Evolutionary conservation across 2,888 invertebrate species (phyloP).

Genomic region (Drosophila falleni): DNA sequence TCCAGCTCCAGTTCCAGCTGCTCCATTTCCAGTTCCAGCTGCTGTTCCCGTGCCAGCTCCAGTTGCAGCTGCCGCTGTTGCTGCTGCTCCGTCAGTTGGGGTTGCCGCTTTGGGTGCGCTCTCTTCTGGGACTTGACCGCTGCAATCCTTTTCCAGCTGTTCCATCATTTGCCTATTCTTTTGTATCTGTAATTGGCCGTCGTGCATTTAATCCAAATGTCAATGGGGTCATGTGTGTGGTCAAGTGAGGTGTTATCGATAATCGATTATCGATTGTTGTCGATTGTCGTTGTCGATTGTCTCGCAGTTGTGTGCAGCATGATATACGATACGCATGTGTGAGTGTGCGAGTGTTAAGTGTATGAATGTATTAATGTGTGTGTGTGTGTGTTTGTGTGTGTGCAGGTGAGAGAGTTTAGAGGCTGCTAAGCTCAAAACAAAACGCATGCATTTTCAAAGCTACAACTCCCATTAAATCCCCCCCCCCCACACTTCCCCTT

Average conservation of each 20-base stretch:
- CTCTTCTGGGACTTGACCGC: conserved; percentile 49
- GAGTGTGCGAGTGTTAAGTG: not conserved
- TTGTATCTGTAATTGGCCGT: conserved; percentile 90
- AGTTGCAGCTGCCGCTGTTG: not conserved
- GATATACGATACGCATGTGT: conserved; percentile 8
- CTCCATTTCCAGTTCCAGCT: not conserved
- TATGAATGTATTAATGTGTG: not conserved
- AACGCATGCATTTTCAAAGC: conserved; percentile 29
- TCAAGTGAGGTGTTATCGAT: conserved; percentile 12
- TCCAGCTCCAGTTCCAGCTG: not conserved
- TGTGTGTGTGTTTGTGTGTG: not conserved
- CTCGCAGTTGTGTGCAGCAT: conserved; percentile 13
- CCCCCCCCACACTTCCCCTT: not conserved
- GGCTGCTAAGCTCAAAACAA: not conserved
- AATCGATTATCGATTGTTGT: not conserved
- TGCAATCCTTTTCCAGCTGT: conserved; percentile 70
- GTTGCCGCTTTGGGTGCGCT: conserved; percentile 86
- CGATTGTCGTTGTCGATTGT: conserved; percentile 1
- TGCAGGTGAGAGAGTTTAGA: conserved; percentile 1
- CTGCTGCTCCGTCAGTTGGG: conserved; percentile 84
- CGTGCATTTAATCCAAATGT: conserved; percentile 73
- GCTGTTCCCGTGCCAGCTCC: not conserved
- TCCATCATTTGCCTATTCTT: conserved; percentile 96
- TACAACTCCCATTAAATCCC: not conserved
- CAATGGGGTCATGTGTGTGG: conserved; percentile 30